Percentiles rank a stretch among this genome's conserved stretches.
These are phyloP conservation scores for Keiferia lycopersicella DNA, from an alignment of 2,888 invertebrate genomes.

Conservation along the genomic window DNA sequence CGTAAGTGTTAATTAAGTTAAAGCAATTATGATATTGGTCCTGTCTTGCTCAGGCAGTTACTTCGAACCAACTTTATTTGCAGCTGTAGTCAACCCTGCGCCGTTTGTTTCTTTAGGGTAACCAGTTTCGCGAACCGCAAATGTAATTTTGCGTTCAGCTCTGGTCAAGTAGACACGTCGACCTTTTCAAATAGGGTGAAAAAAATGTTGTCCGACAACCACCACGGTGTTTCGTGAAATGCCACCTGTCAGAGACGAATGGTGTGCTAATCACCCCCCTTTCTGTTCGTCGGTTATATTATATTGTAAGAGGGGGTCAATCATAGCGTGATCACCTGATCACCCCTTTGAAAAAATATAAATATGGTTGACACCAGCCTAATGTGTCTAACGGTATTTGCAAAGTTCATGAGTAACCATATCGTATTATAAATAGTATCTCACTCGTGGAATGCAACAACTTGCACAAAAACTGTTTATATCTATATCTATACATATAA, in stretches of 20 bases:
- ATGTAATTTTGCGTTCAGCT: constrained; percentile 29
- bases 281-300: constrained; percentile 45
- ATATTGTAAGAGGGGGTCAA: constrained; percentile 35
- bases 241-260: constrained; percentile 56
- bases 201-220: constrained; percentile 52
- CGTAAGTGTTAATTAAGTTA: constrained; percentile 62
- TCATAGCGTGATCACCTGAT: constrained; percentile 22
- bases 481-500: too few relatives aligned
- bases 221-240: constrained; percentile 58
- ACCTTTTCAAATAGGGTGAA: constrained; percentile 58
- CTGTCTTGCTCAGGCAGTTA: constrained; percentile 41
- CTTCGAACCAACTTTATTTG: constrained; percentile 24
- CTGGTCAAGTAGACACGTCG: constrained; percentile 47
- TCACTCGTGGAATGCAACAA: too few relatives aligned
- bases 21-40: constrained; percentile 59
- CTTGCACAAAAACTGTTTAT: too few relatives aligned
- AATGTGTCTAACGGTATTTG: background rate
- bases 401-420: too few relatives aligned
- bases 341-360: constrained; percentile 13
- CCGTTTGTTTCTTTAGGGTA: background rate
- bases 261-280: constrained; percentile 45
- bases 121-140: constrained; percentile 23
- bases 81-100: background rate
- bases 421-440: too few relatives aligned
- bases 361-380: constrained; percentile 5